phyloP scores from a whole-genome alignment of 2,797 vertebrate species.

The Typhlichthys subterraneus region DNA sequence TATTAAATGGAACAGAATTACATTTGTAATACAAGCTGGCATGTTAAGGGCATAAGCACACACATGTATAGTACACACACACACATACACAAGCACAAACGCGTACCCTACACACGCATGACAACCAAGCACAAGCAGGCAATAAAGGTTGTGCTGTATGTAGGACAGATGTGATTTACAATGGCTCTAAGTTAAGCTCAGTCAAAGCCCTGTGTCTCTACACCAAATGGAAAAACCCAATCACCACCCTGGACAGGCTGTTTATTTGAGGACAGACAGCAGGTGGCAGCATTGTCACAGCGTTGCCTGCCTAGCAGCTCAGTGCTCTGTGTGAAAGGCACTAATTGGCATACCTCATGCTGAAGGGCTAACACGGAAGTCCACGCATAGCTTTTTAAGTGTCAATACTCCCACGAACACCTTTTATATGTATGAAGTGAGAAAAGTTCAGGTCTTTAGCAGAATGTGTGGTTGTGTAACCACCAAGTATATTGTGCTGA shows the following conservation, averaged over 20 bases:
- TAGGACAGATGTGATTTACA: constrained; percentile 55
- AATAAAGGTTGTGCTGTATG: constrained; percentile 25
- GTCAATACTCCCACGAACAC: constrained; percentile 32
- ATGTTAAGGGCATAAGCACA: constrained; percentile 6
- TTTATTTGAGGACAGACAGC: constrained; percentile 51
- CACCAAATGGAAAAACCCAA: constrained; percentile 17
- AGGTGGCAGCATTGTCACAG: constrained; percentile 81
- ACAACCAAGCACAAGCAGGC: constrained; percentile 9
- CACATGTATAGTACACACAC: constrained; percentile 4
- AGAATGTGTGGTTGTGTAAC: too few species aligned
- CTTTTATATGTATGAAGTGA: constrained; percentile 25
- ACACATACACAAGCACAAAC: neutral
- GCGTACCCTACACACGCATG: neutral
- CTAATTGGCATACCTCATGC: constrained; percentile 46
- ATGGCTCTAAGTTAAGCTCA: constrained; percentile 43
- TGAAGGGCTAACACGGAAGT: constrained; percentile 34
- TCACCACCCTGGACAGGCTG: neutral
- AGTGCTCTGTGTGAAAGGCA: constrained; percentile 29
- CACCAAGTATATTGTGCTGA: constrained; percentile 8
- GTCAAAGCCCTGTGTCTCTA: constrained; percentile 41
- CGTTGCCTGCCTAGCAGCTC: constrained; percentile 26
- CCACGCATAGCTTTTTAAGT: constrained; percentile 32
- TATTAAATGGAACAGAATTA: constrained; percentile 58
- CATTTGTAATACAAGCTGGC: constrained; percentile 56
- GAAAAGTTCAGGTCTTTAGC: constrained; percentile 20